Base-by-base conservation (phyloP, 1,140 invertebrate species). In the Drosophila oshimai region DNA sequence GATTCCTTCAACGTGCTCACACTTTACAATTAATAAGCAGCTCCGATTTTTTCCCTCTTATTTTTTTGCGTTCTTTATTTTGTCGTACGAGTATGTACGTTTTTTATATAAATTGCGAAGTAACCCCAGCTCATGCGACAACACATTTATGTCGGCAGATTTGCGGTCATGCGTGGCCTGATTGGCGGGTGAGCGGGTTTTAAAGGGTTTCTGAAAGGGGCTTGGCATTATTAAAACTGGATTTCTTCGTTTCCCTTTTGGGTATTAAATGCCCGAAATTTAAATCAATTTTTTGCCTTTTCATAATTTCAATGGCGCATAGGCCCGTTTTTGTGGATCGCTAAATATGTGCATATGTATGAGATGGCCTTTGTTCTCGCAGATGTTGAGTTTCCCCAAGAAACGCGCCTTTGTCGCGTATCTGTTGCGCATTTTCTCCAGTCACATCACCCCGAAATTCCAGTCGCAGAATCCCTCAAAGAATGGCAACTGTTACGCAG, bases 11-110 rank as follows among this genome's bases (percentile, higher is more conserved):
- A 84, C 80, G 70, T 75, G 80, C 80, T 84, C 72, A 86, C 80
- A 84, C 80, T 86, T 84, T 72, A 84, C 77, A 84, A 84, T 84
- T 84, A 84, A 84, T 84, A 84, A 84, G 81, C 80, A 84, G 65
- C 72, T 54, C 39, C 61, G 60, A 37, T 64, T 62, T 36, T 51
- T 36, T 44, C 15, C 31, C 39, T 45, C 34, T 34, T 15, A 1
- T 6, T 1, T 26, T 33, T 42, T 61, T 49, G 28, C 26, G 20
- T 64, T 46, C 31, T 53, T 67, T 65, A 12, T 41, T 67, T 61
- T 49, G 26, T n/a, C 46, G 18, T 54, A 47, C 51, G 58, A 60
- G 17, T 54, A 62, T 49, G 33, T 64, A 46, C 41, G 41, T 36
- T 62, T 33, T 46, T 67, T 51, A 12, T 9, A 41, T 4, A 15